These are phyloP conservation scores for Ianthella basta DNA, from an alignment of 37 sponge, comb jelly and placozoan species.

Conservation along the genomic window DNA sequence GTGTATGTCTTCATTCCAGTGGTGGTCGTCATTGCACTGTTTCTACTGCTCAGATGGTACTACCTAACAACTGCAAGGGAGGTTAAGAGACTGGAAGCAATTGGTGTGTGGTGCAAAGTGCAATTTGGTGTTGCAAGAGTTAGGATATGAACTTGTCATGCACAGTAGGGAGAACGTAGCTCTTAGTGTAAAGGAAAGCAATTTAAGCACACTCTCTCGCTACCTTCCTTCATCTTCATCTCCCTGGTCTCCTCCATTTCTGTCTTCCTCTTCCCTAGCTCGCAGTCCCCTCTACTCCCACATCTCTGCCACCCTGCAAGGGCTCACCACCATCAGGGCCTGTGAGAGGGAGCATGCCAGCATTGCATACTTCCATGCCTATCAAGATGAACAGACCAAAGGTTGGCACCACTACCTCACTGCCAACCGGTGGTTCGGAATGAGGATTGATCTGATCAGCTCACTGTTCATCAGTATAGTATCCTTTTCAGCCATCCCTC, in stretches of 20 bases:
- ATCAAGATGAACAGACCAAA: slow-evolving; percentile 58
- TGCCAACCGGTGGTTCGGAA: slow-evolving; percentile 73
- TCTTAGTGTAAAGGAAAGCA: too few relatives aligned
- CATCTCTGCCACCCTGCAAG: slow-evolving; percentile 77
- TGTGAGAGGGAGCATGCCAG: slow-evolving; percentile 36
- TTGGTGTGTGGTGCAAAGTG: slow-evolving; percentile 52
- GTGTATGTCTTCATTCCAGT: slow-evolving; percentile 56
- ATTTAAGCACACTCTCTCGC: too few relatives aligned
- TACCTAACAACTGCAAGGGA: slow-evolving; percentile 70
- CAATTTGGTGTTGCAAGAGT: too few relatives aligned
- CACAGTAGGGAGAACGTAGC: too few relatives aligned
- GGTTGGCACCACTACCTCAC: slow-evolving; percentile 71
- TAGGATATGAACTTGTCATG: too few relatives aligned
- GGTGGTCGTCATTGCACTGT: slow-evolving; percentile 33
- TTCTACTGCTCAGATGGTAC: slow-evolving; percentile 53
- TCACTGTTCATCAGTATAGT: slow-evolving; percentile 52
- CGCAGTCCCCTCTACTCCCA: slow-evolving; percentile 91
- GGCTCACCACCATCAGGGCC: slow-evolving; percentile 75
- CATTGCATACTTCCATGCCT: slow-evolving; percentile 46
- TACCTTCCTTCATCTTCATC: too few relatives aligned
- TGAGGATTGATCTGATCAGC: slow-evolving; percentile 71
- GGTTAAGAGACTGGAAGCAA: slow-evolving; percentile 77
- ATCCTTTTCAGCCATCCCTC: slow-evolving; percentile 53
- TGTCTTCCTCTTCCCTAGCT: slow-evolving; percentile 42
- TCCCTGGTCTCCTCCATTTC: neutral